phyloP scores from a whole-genome alignment of 2,797 vertebrate genomes.

The Melopsittacus undulatus region DNA sequence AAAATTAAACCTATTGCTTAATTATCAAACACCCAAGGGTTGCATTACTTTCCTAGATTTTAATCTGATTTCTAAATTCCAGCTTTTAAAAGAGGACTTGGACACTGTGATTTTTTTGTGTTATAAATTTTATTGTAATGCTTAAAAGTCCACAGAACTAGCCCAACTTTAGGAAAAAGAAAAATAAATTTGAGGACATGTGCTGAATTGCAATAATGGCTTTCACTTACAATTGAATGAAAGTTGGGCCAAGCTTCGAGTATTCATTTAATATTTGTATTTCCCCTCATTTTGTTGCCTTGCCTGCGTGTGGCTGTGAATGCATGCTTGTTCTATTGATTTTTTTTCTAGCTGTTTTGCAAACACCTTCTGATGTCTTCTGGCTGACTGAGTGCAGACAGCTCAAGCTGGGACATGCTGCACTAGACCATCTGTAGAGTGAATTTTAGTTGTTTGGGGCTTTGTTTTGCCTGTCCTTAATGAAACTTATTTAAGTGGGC shows the following conservation, averaged over 20 bases:
- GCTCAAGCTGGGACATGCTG: neutral
- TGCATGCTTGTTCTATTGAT: fast-evolving
- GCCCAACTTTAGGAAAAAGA: neutral
- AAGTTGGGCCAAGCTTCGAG: neutral
- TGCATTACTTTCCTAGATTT: neutral
- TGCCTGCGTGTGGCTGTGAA: neutral
- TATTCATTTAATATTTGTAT: neutral
- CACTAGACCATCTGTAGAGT: neutral
- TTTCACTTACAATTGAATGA: neutral
- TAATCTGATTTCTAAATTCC: neutral
- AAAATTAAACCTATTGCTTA: neutral
- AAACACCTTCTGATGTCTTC: neutral
- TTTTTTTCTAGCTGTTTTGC: neutral
- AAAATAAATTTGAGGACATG: neutral
- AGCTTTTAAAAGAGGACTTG: neutral
- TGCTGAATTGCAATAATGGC: neutral
- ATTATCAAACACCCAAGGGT: neutral
- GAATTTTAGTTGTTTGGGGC: neutral
- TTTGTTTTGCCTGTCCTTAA: neutral
- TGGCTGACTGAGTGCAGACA: neutral
- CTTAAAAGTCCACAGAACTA: neutral
- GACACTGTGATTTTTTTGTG: neutral
- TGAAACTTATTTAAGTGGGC: neutral
- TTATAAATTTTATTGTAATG: neutral
- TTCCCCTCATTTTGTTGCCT: neutral